A percentile compares a stretch with the other conserved stretches of the same genome.
Conservation (phyloP, 1,140 invertebrate species). For the Conus ventricosus region DNA sequence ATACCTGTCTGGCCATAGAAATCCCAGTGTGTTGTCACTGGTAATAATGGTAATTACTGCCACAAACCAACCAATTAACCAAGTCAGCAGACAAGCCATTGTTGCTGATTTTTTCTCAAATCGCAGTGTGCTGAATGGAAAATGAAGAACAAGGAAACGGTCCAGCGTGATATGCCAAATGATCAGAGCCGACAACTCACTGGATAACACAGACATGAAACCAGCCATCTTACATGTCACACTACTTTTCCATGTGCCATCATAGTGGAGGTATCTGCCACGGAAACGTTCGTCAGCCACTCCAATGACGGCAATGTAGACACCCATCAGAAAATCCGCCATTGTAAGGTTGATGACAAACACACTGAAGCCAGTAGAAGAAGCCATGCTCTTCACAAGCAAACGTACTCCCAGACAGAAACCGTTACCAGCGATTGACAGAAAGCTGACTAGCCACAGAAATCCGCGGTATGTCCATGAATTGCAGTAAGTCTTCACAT, state of each 20-base stretch:
- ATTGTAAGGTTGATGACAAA: conserved; percentile 35
- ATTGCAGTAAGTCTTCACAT: conserved; percentile 51
- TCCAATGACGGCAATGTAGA: background rate
- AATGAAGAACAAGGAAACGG: no score
- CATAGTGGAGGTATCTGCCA: background rate
- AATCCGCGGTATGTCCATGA: conserved; percentile 47
- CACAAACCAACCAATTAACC: conserved; percentile 33
- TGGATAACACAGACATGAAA: no score
- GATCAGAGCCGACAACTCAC: no score
- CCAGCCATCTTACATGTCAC: no score
- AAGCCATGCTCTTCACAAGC: background rate
- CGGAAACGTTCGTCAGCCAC: background rate
- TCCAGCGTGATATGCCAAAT: no score
- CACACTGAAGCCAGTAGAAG: conserved; percentile 42
- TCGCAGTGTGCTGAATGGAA: background rate
- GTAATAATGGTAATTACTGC: conserved; percentile 40
- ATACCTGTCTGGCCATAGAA: no score
- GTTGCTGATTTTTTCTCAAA: conserved; percentile 34
- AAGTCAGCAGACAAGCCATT: conserved; percentile 2
- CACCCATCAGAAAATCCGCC: no score
- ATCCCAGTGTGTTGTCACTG: background rate
- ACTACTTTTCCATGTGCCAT: background rate
- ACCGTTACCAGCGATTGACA: conserved; percentile 50
- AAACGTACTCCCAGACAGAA: conserved; percentile 14
- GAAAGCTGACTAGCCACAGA: conserved; percentile 55